Evolutionary conservation across 2,113 vertebrate species (phyloP).

Genomic region (Cephalopholis sonnerati): DNA sequence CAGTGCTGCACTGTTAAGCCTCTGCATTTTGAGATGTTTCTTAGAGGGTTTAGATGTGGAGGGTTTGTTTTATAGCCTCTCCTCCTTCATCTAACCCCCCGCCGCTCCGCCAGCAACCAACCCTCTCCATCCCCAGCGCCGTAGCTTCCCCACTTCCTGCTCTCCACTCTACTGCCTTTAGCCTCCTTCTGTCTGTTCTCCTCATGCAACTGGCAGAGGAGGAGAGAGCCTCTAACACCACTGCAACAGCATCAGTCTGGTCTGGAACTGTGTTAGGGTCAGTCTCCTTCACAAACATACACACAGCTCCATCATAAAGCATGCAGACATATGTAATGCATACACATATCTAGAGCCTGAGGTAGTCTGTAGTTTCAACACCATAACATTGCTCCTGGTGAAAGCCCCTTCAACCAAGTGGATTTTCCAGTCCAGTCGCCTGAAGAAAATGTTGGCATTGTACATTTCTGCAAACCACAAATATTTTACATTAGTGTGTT

Average conservation of each 20-base stretch:
- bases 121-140: slow-evolving; percentile 41
- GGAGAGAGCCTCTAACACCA: slow-evolving; percentile 47
- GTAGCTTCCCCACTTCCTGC: slow-evolving; percentile 47
- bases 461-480: no score
- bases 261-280: slow-evolving; percentile 67
- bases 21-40: slow-evolving; percentile 47
- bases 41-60: slow-evolving; percentile 49
- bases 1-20: slow-evolving; percentile 32
- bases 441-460: no score
- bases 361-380: slow-evolving; percentile 17
- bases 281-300: slow-evolving; percentile 23
- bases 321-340: slow-evolving; percentile 18
- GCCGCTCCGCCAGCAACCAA: slow-evolving; percentile 22
- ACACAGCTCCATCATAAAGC: slow-evolving; percentile 10
- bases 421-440: neutral
- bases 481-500: neutral
- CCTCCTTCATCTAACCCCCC: slow-evolving; percentile 44
- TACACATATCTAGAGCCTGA: slow-evolving; percentile 9
- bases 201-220: slow-evolving; percentile 57
- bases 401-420: slow-evolving; percentile 34
- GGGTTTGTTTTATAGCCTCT: slow-evolving; percentile 64
- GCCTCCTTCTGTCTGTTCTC: slow-evolving; percentile 77
- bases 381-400: neutral
- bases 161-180: slow-evolving; percentile 64
- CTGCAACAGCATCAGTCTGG: slow-evolving; percentile 48